These are phyloP conservation scores for Erebia palarica DNA, from an alignment of 2,888 invertebrate genomes.

Conservation along the genomic window DNA sequence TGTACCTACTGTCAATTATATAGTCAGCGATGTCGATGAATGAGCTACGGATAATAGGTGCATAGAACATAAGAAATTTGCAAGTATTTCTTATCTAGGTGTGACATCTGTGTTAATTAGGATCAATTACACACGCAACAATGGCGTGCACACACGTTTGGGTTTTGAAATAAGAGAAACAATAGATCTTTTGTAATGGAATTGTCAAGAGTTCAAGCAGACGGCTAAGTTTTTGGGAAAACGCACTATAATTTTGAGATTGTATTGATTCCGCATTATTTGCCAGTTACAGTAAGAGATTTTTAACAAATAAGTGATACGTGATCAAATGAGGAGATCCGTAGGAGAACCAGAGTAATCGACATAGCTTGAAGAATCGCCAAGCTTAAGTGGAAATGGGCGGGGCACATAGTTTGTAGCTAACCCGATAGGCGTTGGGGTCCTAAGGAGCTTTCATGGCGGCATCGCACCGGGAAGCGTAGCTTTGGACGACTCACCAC, in stretches of 20 bases:
- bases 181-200: conserved; percentile 23
- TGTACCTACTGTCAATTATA: no score
- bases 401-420: no score
- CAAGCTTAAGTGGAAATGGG: no score
- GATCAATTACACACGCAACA: conserved; percentile 30
- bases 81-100: conserved; percentile 22
- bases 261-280: background rate
- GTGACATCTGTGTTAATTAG: conserved; percentile 34
- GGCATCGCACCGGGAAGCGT: no score
- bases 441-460: no score
- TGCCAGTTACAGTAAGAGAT: no score
- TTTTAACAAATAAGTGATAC: no score
- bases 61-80: conserved; percentile 11
- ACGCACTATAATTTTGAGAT: background rate
- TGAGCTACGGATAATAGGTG: background rate
- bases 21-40: background rate
- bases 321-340: no score
- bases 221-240: background rate
- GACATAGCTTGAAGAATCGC: no score
- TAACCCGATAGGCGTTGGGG: no score
- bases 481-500: no score
- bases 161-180: conserved; percentile 22
- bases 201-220: conserved; percentile 5
- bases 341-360: no score
- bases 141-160: conserved; percentile 21